Evolutionary conservation across 2,888 invertebrate genomes (phyloP).

Genomic region (Polia nebulosa): DNA sequence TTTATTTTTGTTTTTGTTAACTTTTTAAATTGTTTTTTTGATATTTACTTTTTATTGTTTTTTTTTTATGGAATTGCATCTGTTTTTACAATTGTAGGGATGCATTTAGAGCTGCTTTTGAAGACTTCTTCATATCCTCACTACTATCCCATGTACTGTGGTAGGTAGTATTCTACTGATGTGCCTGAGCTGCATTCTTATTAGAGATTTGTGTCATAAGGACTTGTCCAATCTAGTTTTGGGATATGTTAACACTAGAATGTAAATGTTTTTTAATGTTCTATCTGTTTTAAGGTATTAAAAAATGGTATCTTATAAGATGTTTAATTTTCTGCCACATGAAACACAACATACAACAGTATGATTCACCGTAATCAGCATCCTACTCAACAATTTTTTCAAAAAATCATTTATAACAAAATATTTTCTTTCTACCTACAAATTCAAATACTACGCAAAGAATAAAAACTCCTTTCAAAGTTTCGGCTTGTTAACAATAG

Average conservation of each 20-base stretch:
- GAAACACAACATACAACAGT: background rate
- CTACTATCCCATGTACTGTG: background rate
- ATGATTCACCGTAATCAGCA: background rate
- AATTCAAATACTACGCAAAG: background rate
- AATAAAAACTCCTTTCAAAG: background rate
- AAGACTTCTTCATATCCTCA: background rate
- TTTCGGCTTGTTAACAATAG: background rate
- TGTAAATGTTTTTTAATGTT: background rate
- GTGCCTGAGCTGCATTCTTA: background rate
- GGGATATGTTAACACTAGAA: background rate
- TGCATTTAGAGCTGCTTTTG: background rate
- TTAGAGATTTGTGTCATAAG: background rate
- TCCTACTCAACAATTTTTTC: too few relatives aligned
- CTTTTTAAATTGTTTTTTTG: background rate
- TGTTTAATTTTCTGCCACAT: background rate
- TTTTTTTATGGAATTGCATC: background rate
- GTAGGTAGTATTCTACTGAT: background rate
- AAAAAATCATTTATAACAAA: background rate
- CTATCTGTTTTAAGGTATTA: background rate
- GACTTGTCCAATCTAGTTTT: background rate
- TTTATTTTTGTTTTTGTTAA: constrained; percentile 11
- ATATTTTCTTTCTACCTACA: background rate
- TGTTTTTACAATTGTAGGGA: background rate
- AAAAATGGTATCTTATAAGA: background rate
- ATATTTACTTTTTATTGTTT: background rate